A percentile compares a stretch with the other conserved stretches of the same genome.
phyloP scores from a whole-genome alignment of 1,140 invertebrate genomes.

The Trichonephila inaurata region DNA sequence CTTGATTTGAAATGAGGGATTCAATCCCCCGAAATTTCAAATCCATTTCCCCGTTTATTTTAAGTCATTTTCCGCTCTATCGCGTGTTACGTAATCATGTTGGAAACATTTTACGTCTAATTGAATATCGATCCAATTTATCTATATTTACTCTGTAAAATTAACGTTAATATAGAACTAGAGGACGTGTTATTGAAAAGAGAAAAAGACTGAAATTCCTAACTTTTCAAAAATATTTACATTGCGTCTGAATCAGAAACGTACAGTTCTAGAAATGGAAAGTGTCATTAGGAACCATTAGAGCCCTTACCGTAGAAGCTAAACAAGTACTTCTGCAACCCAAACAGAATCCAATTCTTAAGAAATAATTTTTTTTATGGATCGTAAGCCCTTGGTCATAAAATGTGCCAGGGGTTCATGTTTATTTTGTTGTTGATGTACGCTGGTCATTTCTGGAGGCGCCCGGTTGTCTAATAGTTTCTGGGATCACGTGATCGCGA shows the following conservation, averaged over 20 bases:
- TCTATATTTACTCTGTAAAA: background rate
- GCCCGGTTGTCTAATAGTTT: slow-evolving; percentile 22
- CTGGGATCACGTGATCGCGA: slow-evolving; percentile 40
- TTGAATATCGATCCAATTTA: background rate
- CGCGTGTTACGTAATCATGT: background rate
- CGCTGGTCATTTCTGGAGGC: background rate
- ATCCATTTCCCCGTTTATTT: too few species aligned
- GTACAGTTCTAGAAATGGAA: too few species aligned
- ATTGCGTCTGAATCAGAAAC: too few species aligned
- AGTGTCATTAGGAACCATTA: too few species aligned
- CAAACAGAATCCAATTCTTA: background rate
- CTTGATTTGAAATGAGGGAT: too few species aligned
- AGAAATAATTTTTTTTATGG: slow-evolving; percentile 14
- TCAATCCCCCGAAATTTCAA: too few species aligned
- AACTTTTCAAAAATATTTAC: too few species aligned
- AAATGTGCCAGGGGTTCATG: background rate
- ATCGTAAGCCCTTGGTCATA: background rate
- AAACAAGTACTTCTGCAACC: background rate
- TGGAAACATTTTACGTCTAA: background rate
- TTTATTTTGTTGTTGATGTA: slow-evolving; percentile 9
- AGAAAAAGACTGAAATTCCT: too few species aligned
- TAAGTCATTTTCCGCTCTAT: too few species aligned
- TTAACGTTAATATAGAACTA: too few species aligned
- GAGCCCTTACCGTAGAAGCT: too few species aligned
- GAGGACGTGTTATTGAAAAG: too few species aligned